Percentiles rank a stretch among this genome's conserved stretches.
Conservation (phyloP, 2,113 vertebrate species). For the Ageneiosus marmoratus region DNA sequence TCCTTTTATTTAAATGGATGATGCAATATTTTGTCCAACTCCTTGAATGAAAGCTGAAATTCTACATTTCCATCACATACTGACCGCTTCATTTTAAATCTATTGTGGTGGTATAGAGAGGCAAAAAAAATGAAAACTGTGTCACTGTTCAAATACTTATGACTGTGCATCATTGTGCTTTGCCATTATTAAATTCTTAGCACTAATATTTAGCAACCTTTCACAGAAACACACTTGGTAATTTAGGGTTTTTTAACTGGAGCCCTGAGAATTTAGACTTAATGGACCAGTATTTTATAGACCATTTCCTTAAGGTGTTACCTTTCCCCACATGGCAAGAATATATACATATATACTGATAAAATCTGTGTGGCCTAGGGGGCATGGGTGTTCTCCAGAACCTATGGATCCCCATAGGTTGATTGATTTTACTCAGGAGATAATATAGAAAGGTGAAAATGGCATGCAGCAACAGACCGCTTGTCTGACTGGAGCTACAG, state of each 20-base stretch:
- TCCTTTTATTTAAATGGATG: too few species aligned
- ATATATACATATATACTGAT: neutral
- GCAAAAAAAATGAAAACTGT: too few species aligned
- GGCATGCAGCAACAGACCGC: neutral
- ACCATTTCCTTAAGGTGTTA: neutral
- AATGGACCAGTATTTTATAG: neutral
- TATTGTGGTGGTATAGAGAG: too few species aligned
- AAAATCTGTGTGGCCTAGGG: neutral
- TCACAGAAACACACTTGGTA: neutral
- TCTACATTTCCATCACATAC: too few species aligned
- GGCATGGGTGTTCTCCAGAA: neutral
- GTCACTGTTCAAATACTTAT: too few species aligned
- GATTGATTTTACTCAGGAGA: constrained; percentile 21
- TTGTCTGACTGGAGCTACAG: constrained; percentile 14
- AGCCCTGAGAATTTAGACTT: too few species aligned
- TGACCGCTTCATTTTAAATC: too few species aligned
- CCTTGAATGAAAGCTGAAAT: too few species aligned
- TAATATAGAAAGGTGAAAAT: neutral
- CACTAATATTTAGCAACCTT: neutral
- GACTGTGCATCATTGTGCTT: neutral
- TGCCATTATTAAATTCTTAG: neutral
- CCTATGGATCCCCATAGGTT: neutral
- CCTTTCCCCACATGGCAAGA: neutral
- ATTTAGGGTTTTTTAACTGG: neutral
- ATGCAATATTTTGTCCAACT: too few species aligned